Evolutionary conservation across 2,797 vertebrate genomes (phyloP).

Genomic region (Sebastes aleutianus): DNA sequence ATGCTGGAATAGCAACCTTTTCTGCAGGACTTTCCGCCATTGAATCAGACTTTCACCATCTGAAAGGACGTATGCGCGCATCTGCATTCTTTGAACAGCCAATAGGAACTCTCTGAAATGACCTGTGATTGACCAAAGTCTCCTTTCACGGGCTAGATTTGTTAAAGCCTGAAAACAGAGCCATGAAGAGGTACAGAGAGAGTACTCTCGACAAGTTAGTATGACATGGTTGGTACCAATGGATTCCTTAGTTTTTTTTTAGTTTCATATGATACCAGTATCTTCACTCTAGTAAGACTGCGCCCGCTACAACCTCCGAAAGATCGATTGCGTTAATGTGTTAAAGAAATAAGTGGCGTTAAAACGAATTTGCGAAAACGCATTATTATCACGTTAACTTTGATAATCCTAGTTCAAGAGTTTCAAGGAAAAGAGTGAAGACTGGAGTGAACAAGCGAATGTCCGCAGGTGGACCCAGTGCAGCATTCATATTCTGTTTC

Average conservation of each 20-base stretch:
- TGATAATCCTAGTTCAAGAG: background rate
- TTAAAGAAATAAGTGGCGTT: too few relatives aligned
- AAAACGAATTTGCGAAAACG: too few relatives aligned
- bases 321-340: too few relatives aligned
- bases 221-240: too few relatives aligned
- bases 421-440: conserved; percentile 5
- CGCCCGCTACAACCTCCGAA: too few relatives aligned
- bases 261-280: too few relatives aligned
- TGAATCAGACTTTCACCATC: background rate
- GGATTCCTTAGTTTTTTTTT: too few relatives aligned
- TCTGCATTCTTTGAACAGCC: background rate
- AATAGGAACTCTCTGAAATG: background rate
- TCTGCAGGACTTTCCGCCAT: background rate
- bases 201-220: too few relatives aligned
- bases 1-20: background rate
- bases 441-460: conserved; percentile 26
- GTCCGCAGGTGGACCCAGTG: conserved; percentile 46
- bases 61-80: background rate
- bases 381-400: too few relatives aligned
- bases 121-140: background rate
- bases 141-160: background rate
- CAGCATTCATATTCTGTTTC: conserved; percentile 68
- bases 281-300: too few relatives aligned
- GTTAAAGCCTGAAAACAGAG: too few relatives aligned
- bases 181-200: background rate